Evolutionary conservation across 2,113 vertebrate species (phyloP), one percentile per base, ranked within the genome.

Genomic region (Myrmecophaga tridactyla): DNA sequence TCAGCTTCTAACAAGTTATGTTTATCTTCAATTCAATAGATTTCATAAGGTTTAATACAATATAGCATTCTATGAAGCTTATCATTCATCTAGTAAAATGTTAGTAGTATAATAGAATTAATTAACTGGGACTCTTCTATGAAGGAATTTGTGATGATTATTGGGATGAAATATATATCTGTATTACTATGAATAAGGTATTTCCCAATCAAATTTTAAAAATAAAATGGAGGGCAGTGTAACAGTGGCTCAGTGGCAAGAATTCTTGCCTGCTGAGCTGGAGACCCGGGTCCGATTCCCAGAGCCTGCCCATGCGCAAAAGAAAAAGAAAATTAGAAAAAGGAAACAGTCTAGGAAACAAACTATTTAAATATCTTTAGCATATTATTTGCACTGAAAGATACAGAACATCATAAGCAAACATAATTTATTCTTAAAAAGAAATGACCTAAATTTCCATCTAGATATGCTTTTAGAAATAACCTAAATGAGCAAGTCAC

Each of bases 141-240:
- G 20, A 80, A 93, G 73, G 43, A 67, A 92, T 62, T 5, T 92
- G 72, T 91, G 21, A 85, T 88, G 43, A 18, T 89, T 85, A 6
- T 39, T 60, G 29, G 65, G 63, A 80, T 94, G 34, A 75, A 78
- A 84, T 88, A 89, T 94, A 20, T 27, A 72, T 69, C 48, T 53
- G 13, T 80, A 78, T 56, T 70, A 73, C 39, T 60, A 81, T 31
- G 11, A 86, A 67, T 89, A 94, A 67, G 60, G 18, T 7, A 43
- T 81, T 89, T 92, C 62, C 67, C 65, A 92, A 85, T 53, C n/a
- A 80, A 84, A 94, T 73, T 53, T 92, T 58, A 94, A 92, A 89
- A 92, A 78, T 76, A 65, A 91, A 90, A 94, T 87, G 13, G 86
- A 62, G n/a, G n/a, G n/a, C n/a, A n/a, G n/a, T n/a, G n/a, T n/a